Conservation (phyloP, 2,113 vertebrate species). For the Crotalus tigris region DNA sequence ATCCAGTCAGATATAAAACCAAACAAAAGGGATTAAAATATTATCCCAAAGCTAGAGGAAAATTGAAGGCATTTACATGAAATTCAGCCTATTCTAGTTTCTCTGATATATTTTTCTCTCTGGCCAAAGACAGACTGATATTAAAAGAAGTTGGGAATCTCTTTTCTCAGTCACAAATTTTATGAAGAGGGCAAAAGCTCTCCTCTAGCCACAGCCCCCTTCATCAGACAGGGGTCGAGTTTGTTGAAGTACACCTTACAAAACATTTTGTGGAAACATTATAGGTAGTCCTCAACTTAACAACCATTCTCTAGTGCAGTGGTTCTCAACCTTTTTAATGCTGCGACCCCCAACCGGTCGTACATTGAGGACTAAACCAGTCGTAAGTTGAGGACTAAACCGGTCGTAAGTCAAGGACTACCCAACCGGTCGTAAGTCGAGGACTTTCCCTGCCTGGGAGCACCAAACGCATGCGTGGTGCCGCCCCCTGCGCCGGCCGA, state of each 20-base stretch:
- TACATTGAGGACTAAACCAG: too few relatives aligned
- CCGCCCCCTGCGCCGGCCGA: too few relatives aligned
- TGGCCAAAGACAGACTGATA: neutral
- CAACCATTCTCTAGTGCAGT: neutral
- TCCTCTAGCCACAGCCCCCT: neutral
- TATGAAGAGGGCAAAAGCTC: neutral
- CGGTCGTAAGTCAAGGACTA: too few relatives aligned
- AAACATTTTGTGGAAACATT: neutral
- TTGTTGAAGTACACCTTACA: neutral
- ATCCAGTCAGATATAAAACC: slow-evolving; percentile 9
- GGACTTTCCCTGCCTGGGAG: too few relatives aligned
- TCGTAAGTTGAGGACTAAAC: too few relatives aligned
- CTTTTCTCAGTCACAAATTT: neutral
- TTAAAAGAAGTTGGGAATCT: neutral
- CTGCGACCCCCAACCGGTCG: too few relatives aligned
- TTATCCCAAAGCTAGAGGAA: slow-evolving; percentile 9
- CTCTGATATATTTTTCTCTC: neutral
- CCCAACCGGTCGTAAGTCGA: too few relatives aligned
- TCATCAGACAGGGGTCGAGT: neutral
- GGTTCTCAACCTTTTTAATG: too few relatives aligned
- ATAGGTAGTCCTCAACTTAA: neutral
- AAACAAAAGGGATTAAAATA: slow-evolving; percentile 22
- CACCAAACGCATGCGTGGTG: too few relatives aligned
- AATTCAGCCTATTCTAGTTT: neutral
- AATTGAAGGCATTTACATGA: slow-evolving; percentile 35